Conservation (phyloP, 2,113 vertebrate species). For the Malurus cyaneus region DNA sequence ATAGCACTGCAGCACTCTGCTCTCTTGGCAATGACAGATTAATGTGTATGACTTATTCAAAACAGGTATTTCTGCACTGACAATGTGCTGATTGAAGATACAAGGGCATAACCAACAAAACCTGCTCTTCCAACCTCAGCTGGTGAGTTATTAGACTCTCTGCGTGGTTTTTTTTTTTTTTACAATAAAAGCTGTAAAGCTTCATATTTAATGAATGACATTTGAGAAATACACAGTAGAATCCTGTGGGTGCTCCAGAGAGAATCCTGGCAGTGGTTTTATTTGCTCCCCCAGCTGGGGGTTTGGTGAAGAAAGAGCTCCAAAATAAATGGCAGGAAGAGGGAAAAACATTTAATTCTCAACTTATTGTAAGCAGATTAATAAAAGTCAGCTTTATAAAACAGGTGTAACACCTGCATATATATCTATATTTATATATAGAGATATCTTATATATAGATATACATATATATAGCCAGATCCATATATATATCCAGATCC, state of each 20-base stretch:
- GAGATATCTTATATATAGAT: not conserved
- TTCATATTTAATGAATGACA: not conserved
- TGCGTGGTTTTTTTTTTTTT: too few relatives aligned
- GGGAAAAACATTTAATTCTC: not conserved
- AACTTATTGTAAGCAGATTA: not conserved
- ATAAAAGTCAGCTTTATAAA: not conserved
- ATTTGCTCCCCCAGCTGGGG: not conserved
- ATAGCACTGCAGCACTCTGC: constrained; percentile 21
- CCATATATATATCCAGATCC: too few relatives aligned
- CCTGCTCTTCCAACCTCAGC: not conserved
- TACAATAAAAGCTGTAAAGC: not conserved
- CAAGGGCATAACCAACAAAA: not conserved
- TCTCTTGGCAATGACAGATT: not conserved
- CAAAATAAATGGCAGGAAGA: not conserved
- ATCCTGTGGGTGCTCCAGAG: not conserved
- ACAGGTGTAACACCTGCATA: not conserved
- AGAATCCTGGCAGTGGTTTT: not conserved
- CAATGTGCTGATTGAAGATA: not conserved
- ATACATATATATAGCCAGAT: not conserved
- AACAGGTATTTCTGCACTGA: not conserved
- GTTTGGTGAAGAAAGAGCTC: not conserved
- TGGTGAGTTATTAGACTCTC: too few relatives aligned
- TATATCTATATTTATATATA: not conserved
- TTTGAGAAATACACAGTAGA: not conserved
- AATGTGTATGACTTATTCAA: not conserved